Evolutionary conservation across 64 coral and sea anemone species (phyloP).

Genomic region (Pocillopora damicornis): DNA sequence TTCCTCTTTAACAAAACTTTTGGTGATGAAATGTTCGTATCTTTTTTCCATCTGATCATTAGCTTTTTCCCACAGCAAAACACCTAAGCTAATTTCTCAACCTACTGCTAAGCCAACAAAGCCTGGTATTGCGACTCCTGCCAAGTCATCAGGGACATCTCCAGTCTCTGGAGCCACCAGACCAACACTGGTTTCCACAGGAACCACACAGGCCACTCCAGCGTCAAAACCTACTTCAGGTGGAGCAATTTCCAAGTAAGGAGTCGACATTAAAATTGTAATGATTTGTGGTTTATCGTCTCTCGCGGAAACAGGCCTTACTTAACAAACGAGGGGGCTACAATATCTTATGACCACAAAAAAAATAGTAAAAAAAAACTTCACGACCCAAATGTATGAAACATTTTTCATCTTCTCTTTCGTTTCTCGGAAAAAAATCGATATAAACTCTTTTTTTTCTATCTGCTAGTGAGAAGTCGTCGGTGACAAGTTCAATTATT

Average conservation of each 20-base stretch:
- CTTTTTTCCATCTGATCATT: too few relatives aligned
- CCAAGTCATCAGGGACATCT: not conserved
- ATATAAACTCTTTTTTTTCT: not conserved
- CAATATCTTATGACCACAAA: too few relatives aligned
- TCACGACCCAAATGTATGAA: too few relatives aligned
- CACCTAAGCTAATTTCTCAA: not conserved
- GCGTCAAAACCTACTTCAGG: not conserved
- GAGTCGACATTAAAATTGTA: too few relatives aligned
- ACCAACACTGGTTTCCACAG: conserved; percentile 1
- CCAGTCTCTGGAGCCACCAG: not conserved
- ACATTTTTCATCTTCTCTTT: too few relatives aligned
- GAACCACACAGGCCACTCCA: not conserved
- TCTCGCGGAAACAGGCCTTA: too few relatives aligned
- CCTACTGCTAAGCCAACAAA: not conserved
- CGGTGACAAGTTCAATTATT: conserved; percentile 35
- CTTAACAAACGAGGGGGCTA: too few relatives aligned
- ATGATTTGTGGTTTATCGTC: too few relatives aligned
- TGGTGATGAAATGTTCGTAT: too few relatives aligned
- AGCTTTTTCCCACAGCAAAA: not conserved
- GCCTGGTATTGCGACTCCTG: conserved; percentile 7
- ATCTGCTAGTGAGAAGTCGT: conserved; percentile 6
- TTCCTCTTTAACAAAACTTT: too few relatives aligned
- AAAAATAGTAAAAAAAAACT: too few relatives aligned
- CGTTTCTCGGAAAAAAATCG: not conserved
- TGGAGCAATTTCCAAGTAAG: not conserved